Conservation (phyloP, 2,888 invertebrate genomes). For the Ariolimax columbianus region DNA sequence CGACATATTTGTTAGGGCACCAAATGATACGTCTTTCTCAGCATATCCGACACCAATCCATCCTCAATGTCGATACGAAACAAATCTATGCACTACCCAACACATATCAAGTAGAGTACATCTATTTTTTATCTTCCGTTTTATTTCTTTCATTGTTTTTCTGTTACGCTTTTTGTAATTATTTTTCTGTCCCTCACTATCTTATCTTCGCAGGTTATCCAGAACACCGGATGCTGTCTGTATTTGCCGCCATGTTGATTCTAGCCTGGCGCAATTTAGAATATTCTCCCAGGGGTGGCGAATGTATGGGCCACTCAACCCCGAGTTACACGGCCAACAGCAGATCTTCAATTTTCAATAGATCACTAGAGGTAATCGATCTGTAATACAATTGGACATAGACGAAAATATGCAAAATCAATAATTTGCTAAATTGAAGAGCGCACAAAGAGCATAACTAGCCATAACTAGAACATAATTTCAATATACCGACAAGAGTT, state of each 20-base stretch:
- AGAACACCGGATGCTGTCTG: background rate
- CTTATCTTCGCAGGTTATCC: background rate
- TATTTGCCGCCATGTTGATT: background rate
- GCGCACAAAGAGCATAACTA: background rate
- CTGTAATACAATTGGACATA: background rate
- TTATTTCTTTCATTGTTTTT: background rate
- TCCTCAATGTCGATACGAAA: too few relatives aligned
- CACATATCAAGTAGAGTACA: background rate
- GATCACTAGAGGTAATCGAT: background rate
- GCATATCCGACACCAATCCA: too few relatives aligned
- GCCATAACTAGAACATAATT: too few relatives aligned
- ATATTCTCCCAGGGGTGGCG: background rate
- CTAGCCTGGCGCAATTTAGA: background rate
- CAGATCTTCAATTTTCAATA: background rate
- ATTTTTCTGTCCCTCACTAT: background rate
- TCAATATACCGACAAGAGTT: too few relatives aligned
- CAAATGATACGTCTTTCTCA: too few relatives aligned
- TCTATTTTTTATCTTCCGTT: background rate
- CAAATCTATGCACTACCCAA: too few relatives aligned
- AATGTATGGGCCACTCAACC: background rate
- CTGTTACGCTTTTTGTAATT: background rate
- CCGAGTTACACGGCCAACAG: background rate
- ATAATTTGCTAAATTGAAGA: background rate
- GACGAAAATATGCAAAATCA: background rate
- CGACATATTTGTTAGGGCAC: too few relatives aligned